Evolutionary conservation across 1,140 invertebrate genomes (phyloP).

Genomic region (Drosophila parabipectinata): DNA sequence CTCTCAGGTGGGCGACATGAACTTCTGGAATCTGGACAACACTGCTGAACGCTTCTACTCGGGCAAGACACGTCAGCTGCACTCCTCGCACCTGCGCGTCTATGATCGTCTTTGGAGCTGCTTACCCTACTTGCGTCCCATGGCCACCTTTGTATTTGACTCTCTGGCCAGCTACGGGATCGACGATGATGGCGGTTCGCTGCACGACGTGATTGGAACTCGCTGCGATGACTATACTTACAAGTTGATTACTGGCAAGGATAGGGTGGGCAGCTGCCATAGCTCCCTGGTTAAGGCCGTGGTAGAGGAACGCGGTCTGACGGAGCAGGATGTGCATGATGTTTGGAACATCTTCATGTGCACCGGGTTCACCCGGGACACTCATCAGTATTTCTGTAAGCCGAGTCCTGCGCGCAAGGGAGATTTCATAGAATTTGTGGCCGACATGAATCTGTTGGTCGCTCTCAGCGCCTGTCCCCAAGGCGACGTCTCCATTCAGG

Average conservation of each 20-base stretch:
- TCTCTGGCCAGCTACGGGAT: slow-evolving; percentile 84
- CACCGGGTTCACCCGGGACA: slow-evolving; percentile 84
- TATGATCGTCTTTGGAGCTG: slow-evolving; percentile 85
- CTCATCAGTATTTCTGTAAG: slow-evolving; percentile 85
- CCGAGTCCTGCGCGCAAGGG: slow-evolving; percentile 84
- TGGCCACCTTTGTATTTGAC: slow-evolving; percentile 85
- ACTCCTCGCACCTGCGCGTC: slow-evolving; percentile 83
- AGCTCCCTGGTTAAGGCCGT: slow-evolving; percentile 84
- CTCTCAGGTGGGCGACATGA: slow-evolving; percentile 84
- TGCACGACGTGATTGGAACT: slow-evolving; percentile 85
- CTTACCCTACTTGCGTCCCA: slow-evolving; percentile 84
- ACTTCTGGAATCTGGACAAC: slow-evolving; percentile 85
- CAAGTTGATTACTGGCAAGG: slow-evolving; percentile 84
- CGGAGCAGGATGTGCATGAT: slow-evolving; percentile 85
- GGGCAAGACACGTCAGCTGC: slow-evolving; percentile 85
- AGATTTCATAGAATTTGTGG: slow-evolving; percentile 85
- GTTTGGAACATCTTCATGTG: slow-evolving; percentile 86
- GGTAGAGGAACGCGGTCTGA: slow-evolving; percentile 80
- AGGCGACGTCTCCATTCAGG: slow-evolving; percentile 84
- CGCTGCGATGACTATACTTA: slow-evolving; percentile 85
- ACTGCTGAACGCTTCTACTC: slow-evolving; percentile 84
- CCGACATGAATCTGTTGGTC: slow-evolving; percentile 85
- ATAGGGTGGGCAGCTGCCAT: slow-evolving; percentile 84
- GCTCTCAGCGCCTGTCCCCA: slow-evolving; percentile 85
- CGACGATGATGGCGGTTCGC: slow-evolving; percentile 84